Evolutionary conservation across 2,113 vertebrate genomes (phyloP).

Genomic region (Psilopsiagon aurifrons): DNA sequence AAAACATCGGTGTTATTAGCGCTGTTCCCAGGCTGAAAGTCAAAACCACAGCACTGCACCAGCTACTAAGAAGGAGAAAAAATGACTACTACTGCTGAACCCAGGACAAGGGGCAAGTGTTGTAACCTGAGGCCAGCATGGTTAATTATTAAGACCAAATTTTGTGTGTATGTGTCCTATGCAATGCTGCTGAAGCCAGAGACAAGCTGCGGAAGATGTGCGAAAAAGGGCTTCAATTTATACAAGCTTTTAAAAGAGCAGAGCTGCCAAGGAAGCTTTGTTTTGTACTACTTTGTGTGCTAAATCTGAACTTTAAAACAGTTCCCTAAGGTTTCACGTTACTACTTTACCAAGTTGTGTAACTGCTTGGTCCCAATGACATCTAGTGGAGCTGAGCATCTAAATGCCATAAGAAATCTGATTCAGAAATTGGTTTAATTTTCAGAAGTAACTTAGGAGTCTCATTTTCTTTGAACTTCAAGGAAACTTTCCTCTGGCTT

Average conservation of each 20-base stretch:
- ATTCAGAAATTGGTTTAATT: not conserved
- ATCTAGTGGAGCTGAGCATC: not conserved
- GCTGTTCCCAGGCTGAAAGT: too few relatives aligned
- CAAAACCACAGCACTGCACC: too few relatives aligned
- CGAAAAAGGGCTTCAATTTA: not conserved
- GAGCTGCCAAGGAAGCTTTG: not conserved
- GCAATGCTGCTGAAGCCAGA: not conserved
- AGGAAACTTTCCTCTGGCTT: not conserved
- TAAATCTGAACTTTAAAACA: not conserved
- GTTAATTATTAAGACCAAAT: slow-evolving; percentile 13
- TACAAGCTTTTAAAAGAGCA: not conserved
- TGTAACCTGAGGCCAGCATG: not conserved
- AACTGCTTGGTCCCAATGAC: not conserved
- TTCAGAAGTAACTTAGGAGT: not conserved
- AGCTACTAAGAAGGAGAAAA: too few relatives aligned
- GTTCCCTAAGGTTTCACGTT: not conserved
- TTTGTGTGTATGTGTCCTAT: not conserved
- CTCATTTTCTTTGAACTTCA: not conserved
- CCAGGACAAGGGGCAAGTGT: not conserved
- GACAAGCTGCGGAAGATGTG: not conserved
- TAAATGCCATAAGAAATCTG: not conserved
- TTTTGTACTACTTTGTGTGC: not conserved
- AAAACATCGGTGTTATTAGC: too few relatives aligned
- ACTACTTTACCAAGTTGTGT: not conserved
- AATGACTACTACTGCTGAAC: too few relatives aligned